Base-by-base conservation (phyloP, 2,888 invertebrate genomes). In the Parascotia fuliginaria region DNA sequence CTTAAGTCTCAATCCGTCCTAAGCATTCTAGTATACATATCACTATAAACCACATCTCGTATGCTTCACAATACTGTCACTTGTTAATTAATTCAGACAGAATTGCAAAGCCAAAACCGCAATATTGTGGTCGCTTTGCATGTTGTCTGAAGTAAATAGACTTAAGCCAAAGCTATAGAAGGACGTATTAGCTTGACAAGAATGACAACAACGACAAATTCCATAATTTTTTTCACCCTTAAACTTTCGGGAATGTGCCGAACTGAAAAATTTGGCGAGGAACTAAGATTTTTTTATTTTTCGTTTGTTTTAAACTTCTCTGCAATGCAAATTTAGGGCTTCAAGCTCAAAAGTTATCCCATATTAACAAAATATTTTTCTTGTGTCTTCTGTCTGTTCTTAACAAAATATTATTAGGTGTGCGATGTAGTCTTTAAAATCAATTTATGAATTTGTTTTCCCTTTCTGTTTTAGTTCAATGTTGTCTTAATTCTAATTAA, bases 91-190 rank as follows among this genome's bases (percentile, higher is more conserved):
- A 46, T 48, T 47, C 43, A 48, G 50, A 51, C 32, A 37, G 48
- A 49, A 67, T 67, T 51, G 47, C 48, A 27, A 55, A 61, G 42
- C 42, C 51, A 24, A 44, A 45, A 29, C 55, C 52, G 41, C 54
- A 38, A 33, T 45, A 43, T 22, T 50, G 53, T 47, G 65, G 53
- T 50, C 43, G 48, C 44, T 58, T 51, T 54, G 48, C 42, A 42
- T 42, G 51, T 44, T 34, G 12, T 31, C 43, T 38, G 14, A 38
- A 42, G 40, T 36, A 62, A 46, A 53, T 51, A 58, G 37, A 28
- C 28, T 31, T 31, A 45, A 41, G 38, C 14, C 49, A n/a, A n/a
- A n/a, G n/a, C 42, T 12, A 41, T 55, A 36, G 42, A 27, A 15
- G 31, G 38, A 42, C 29, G 42, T 47, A 47, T 45, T 43, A 48